A percentile compares a stretch with the other conserved stretches of the same genome.
Evolutionary conservation across 2,113 vertebrate species (phyloP).

Genomic region (Mixornis gularis): DNA sequence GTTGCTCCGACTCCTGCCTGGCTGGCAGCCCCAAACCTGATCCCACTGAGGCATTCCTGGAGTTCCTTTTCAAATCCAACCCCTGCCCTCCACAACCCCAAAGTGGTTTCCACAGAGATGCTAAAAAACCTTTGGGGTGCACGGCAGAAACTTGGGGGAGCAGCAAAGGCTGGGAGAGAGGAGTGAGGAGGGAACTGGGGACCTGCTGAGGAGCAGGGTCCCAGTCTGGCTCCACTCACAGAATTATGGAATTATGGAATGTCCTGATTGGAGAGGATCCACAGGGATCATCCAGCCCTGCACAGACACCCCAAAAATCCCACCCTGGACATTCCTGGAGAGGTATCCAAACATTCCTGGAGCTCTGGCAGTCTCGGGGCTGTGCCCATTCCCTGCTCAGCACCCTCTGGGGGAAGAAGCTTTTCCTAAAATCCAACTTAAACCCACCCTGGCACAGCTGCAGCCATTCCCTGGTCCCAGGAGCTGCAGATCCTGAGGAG

Average conservation of each 20-base stretch:
- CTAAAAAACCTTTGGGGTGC: neutral
- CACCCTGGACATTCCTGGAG: neutral
- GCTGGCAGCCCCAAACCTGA: neutral
- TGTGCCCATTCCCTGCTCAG: neutral
- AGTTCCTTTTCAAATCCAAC: neutral
- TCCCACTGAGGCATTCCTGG: accelerated
- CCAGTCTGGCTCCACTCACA: neutral
- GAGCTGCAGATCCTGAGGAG: neutral
- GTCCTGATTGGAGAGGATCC: neutral
- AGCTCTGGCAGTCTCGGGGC: neutral
- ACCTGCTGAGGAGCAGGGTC: neutral
- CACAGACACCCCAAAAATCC: neutral
- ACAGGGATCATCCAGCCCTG: neutral
- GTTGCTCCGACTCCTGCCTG: accelerated
- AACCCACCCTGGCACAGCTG: accelerated
- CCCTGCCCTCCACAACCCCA: neutral
- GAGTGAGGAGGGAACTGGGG: neutral
- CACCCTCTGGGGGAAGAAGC: neutral
- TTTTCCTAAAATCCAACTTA: neutral
- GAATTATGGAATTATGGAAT: neutral
- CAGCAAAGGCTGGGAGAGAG: neutral
- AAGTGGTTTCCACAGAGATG: neutral
- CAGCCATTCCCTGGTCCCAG: neutral
- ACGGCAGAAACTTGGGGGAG: neutral
- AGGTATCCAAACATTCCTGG: accelerated